These are phyloP conservation scores for Rhinoderma darwinii DNA, from an alignment of 2,113 vertebrate species.

Conservation along the genomic window DNA sequence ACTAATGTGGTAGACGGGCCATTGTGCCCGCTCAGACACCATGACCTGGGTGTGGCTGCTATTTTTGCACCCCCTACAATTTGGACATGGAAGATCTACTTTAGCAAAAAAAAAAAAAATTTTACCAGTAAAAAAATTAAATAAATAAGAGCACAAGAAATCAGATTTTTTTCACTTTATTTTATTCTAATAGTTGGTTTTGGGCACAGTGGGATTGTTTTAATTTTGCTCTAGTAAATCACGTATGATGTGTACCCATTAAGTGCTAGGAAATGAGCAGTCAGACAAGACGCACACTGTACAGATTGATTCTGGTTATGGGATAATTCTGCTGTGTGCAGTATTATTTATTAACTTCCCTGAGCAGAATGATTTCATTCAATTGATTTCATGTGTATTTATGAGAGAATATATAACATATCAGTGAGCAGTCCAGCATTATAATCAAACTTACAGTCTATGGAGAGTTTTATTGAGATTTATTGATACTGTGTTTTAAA, in stretches of 20 bases:
- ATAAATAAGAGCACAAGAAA: background rate
- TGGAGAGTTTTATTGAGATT: constrained; percentile 45
- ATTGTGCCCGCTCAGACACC: too few species aligned
- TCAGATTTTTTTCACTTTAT: background rate
- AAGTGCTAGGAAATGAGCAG: constrained; percentile 37
- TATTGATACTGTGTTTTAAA: constrained; percentile 46
- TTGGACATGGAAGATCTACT: background rate
- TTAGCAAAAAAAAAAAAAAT: background rate
- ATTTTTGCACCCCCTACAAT: too few species aligned
- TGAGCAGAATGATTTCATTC: constrained; percentile 49
- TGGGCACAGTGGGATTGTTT: background rate
- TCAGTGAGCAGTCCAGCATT: constrained; percentile 48
- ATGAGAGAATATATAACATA: constrained; percentile 53
- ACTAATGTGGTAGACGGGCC: too few species aligned
- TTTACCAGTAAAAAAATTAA: background rate
- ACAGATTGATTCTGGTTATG: constrained; percentile 49
- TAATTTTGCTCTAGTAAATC: constrained; percentile 14
- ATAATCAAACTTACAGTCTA: constrained; percentile 35
- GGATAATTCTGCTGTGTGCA: constrained; percentile 34
- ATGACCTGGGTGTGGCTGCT: too few species aligned
- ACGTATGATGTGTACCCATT: background rate
- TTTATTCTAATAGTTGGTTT: background rate
- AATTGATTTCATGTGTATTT: constrained; percentile 51
- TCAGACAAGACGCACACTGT: constrained; percentile 13
- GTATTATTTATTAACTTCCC: constrained; percentile 43